phyloP scores from a whole-genome alignment of 2,113 vertebrate species.

The Prunella himalayana region DNA sequence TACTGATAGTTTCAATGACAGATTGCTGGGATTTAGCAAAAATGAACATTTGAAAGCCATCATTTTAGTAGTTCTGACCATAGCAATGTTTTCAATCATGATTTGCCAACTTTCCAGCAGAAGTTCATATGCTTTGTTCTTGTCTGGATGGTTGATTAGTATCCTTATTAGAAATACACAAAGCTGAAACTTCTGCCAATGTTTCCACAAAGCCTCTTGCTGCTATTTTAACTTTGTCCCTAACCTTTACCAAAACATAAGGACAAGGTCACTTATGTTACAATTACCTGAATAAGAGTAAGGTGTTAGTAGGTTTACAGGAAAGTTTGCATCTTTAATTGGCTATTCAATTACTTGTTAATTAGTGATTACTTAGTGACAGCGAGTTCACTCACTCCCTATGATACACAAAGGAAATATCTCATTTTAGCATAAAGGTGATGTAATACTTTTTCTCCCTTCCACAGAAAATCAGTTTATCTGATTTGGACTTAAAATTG shows the following conservation, averaged over 20 bases:
- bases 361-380: not conserved
- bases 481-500: not conserved
- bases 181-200: not conserved
- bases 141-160: not conserved
- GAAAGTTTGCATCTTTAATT: not conserved
- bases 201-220: not conserved
- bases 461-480: not conserved
- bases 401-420: not conserved
- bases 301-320: not conserved
- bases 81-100: not conserved
- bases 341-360: not conserved
- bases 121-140: not conserved
- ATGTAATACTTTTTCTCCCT: not conserved
- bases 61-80: not conserved
- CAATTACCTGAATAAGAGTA: not conserved
- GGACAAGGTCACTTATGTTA: not conserved
- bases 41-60: not conserved
- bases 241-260: not conserved
- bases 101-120: not conserved
- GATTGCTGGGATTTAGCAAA: not conserved
- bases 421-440: not conserved
- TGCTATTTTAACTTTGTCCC: not conserved
- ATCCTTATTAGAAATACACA: not conserved
- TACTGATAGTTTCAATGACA: not conserved
- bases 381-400: not conserved